Conservation (phyloP, 1,140 invertebrate species). For the Drosophila lowei region DNA sequence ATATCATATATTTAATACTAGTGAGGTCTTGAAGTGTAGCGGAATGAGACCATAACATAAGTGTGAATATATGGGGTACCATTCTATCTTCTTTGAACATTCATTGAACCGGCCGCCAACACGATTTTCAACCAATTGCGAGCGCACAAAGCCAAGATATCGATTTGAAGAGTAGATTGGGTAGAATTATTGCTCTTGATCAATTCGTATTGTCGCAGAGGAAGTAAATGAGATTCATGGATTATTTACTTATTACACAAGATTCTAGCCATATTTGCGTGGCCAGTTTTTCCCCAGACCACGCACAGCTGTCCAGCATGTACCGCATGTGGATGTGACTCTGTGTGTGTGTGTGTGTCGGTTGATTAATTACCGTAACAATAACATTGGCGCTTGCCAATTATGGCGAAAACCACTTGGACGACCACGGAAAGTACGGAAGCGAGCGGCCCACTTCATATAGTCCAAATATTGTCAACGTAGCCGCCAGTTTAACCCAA, state of each 20-base stretch:
- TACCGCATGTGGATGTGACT: background rate
- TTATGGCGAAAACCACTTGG: conserved; percentile 55
- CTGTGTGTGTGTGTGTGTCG: conserved; percentile 8
- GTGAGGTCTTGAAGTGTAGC: too few relatives aligned
- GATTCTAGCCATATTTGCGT: conserved; percentile 55
- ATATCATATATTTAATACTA: too few relatives aligned
- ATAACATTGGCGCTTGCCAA: conserved; percentile 54
- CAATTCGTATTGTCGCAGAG: conserved; percentile 33
- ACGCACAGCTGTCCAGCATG: conserved; percentile 53
- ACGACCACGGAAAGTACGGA: conserved; percentile 37
- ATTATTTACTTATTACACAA: conserved; percentile 32
- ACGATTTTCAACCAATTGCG: too few relatives aligned
- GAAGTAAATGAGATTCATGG: conserved; percentile 45
- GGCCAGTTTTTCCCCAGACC: conserved; percentile 53
- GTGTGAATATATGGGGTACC: too few relatives aligned
- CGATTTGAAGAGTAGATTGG: conserved; percentile 18
- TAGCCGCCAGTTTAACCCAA: conserved; percentile 66
- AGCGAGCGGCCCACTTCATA: conserved; percentile 34
- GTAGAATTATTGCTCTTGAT: conserved; percentile 12
- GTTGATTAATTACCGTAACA: conserved; percentile 60
- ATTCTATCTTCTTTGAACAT: too few relatives aligned
- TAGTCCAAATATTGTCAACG: conserved; percentile 53
- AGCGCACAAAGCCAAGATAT: background rate
- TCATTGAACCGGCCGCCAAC: too few relatives aligned
- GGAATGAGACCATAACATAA: too few relatives aligned